A percentile compares a stretch with the other conserved stretches of the same genome.
Evolutionary conservation across 2,797 vertebrate species (phyloP).

Genomic region (Mormyrops boulengeri): DNA sequence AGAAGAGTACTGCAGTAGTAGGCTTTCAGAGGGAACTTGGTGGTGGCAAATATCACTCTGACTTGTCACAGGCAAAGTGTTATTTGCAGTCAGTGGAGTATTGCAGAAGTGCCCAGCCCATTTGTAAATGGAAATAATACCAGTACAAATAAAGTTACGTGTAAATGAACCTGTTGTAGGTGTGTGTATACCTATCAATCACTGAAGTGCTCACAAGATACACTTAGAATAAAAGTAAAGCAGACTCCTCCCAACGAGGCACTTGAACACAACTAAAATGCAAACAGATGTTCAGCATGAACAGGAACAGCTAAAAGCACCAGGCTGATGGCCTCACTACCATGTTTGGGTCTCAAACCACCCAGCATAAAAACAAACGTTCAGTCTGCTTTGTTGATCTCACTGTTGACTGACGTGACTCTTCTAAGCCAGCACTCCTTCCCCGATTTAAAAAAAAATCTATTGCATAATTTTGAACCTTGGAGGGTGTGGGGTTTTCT

Average conservation of each 20-base stretch:
- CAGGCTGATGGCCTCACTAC: conserved; percentile 17
- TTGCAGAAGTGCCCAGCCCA: background rate
- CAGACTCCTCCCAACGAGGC: conserved; percentile 42
- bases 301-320: conserved; percentile 24
- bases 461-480: background rate
- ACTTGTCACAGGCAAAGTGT: background rate
- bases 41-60: background rate
- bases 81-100: background rate
- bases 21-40: background rate
- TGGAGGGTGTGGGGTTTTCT: background rate
- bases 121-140: background rate
- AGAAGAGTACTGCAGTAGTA: conserved; percentile 17
- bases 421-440: background rate
- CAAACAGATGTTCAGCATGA: conserved; percentile 47
- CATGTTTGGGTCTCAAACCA: background rate
- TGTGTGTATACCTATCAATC: background rate
- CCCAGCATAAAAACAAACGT: background rate
- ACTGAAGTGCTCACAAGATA: background rate
- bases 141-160: background rate
- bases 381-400: background rate
- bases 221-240: background rate
- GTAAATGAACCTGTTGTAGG: background rate
- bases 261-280: conserved; percentile 51
- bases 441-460: background rate
- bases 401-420: background rate